phyloP scores from a whole-genome alignment of 2,888 invertebrate genomes.

The Dusona sp. region DNA sequence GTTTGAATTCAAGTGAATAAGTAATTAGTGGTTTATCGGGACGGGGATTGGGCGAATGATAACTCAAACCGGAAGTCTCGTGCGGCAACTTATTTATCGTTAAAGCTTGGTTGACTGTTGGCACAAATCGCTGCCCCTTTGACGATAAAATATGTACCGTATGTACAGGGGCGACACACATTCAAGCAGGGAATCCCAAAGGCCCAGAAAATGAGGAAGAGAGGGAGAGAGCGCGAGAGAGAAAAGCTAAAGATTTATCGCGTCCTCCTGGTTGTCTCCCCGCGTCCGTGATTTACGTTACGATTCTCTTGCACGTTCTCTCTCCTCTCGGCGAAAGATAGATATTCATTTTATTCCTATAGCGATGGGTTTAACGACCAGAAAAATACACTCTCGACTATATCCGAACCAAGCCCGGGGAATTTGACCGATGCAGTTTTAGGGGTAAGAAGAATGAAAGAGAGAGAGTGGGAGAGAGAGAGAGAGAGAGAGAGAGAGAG shows the following conservation, averaged over 20 bases:
- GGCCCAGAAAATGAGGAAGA: conserved; percentile 13
- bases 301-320: conserved; percentile 58
- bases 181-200: not conserved
- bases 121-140: conserved; percentile 49
- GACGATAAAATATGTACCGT: conserved; percentile 50
- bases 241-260: conserved; percentile 64
- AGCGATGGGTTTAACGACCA: conserved; percentile 63
- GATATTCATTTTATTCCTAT: conserved; percentile 64
- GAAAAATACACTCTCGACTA: conserved; percentile 60
- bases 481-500: not conserved
- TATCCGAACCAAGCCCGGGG: conserved; percentile 23
- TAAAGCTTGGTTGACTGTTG: conserved; percentile 42
- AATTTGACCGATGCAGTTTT: conserved; percentile 43
- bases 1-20: conserved; percentile 12
- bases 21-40: conserved; percentile 53
- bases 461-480: not conserved
- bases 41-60: conserved; percentile 19
- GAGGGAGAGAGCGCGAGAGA: conserved; percentile 1
- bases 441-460: conserved; percentile 1
- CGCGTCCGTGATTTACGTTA: conserved; percentile 66
- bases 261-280: conserved; percentile 56
- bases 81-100: conserved; percentile 55
- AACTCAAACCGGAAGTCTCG: conserved; percentile 30
- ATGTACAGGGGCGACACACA: conserved; percentile 21
- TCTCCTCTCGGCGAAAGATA: conserved; percentile 54